phyloP scores from a whole-genome alignment of 2,113 vertebrate species.

The Pteronura brasiliensis region DNA sequence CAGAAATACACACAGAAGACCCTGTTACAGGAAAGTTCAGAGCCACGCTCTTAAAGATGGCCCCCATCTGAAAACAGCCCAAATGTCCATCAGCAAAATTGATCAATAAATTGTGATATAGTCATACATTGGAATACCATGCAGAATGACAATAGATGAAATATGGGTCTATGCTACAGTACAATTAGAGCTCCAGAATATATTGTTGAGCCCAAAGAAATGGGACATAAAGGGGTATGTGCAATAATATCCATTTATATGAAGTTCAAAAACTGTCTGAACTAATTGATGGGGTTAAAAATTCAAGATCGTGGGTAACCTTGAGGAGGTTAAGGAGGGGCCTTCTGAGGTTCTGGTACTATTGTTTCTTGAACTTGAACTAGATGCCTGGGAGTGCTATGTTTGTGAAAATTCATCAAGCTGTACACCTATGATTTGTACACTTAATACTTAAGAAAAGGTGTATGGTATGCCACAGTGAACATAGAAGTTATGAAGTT shows the following conservation, averaged over 20 bases:
- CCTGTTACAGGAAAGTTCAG: background rate
- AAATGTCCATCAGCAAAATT: background rate
- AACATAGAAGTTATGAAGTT: background rate
- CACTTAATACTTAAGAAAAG: background rate
- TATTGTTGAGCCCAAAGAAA: background rate
- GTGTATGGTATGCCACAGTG: background rate
- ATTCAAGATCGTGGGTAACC: background rate
- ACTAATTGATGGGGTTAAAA: background rate
- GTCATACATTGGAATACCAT: background rate
- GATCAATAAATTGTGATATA: background rate
- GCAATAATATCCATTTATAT: background rate
- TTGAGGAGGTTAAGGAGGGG: background rate
- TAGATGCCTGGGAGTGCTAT: background rate
- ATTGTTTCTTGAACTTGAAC: background rate
- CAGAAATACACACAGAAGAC: background rate
- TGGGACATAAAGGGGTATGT: background rate
- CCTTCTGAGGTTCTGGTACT: background rate
- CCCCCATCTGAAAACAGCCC: background rate
- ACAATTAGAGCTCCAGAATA: background rate
- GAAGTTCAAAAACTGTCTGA: background rate
- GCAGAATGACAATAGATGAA: background rate
- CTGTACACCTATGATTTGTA: background rate
- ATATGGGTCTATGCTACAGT: background rate
- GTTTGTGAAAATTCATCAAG: background rate
- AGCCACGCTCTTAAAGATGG: background rate